Base-by-base conservation (phyloP, 2,888 invertebrate genomes). In the Carabus problematicus region DNA sequence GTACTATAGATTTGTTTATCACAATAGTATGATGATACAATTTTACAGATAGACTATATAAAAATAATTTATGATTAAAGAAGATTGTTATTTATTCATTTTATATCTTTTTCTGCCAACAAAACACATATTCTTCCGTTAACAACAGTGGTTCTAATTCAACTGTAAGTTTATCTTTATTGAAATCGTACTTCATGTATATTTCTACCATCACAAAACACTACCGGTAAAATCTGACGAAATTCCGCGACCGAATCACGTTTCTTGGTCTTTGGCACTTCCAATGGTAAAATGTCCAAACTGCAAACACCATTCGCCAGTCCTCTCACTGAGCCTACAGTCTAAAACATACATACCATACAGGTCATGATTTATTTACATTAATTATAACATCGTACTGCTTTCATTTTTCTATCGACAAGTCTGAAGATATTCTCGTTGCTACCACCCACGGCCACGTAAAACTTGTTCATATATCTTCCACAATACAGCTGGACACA, bases 401-500 rank as follows among this genome's bases (percentile, higher is more conserved):
- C 79, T 77, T 85, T 84, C 74, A 85, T 82, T 75, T 84, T 85
- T 58, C 85, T 78, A 76, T 89, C 88, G n/a, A 90, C 83, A 4
- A 90, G 80, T 71, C 88, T 80, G 61, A 90, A 76, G 42, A 88
- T 79, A 77, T 89, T 86, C 0, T 83, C 80, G 63, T 88, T 87
- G 0, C 86, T 83, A 60, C 90, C 90, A 39, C 88, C 89, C 75
- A 87, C 85, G 8, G 87, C 84, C 49, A 88, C 77, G 60, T 85
- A 84, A 72, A 85, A 85, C 63, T 86, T 86, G 39, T 82, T 81
- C 45, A 88, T 83, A 74, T 85, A 85, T 77, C 83, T 86, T 19
- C 89, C 89, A 74, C 87, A 87, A 76, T 88, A 89, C 14, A 89
- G 81, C 82, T 88, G 83, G 39, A 84, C 85, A 52, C 79, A 72